Conservation (phyloP, 2,113 vertebrate genomes). For the Mola mola region DNA sequence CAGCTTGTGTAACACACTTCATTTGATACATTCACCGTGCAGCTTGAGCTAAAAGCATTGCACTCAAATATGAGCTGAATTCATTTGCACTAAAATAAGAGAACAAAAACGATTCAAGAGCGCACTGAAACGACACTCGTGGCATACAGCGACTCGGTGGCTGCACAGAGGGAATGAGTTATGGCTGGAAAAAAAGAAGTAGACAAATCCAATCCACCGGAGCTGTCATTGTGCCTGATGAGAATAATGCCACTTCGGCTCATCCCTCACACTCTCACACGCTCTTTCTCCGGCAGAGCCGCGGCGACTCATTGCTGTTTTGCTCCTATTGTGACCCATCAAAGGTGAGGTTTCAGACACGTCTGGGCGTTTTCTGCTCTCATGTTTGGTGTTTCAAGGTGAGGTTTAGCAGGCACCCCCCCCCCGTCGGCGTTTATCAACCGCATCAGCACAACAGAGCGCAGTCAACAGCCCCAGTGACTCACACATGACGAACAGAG, state of each 20-base stretch:
- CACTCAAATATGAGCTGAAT: slow-evolving; percentile 65
- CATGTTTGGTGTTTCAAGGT: slow-evolving; percentile 37
- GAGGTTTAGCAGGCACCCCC: slow-evolving; percentile 21
- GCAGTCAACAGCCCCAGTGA: slow-evolving; percentile 41
- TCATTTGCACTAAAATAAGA: slow-evolving; percentile 62
- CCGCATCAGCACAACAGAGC: slow-evolving; percentile 25
- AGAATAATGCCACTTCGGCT: slow-evolving; percentile 51
- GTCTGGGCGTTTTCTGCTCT: slow-evolving; percentile 34
- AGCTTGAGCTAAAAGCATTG: slow-evolving; percentile 63
- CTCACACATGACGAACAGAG: slow-evolving; percentile 71
- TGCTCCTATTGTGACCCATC: slow-evolving; percentile 57
- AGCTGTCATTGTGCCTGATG: slow-evolving; percentile 63
- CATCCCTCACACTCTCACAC: slow-evolving; percentile 60
- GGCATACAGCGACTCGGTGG: background rate
- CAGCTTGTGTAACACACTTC: slow-evolving; percentile 73
- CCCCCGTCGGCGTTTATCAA: slow-evolving; percentile 55
- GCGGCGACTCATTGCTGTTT: slow-evolving; percentile 35
- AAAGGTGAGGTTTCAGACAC: slow-evolving; percentile 58
- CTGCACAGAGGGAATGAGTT: slow-evolving; percentile 49
- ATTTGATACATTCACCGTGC: slow-evolving; percentile 68
- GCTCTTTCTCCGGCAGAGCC: slow-evolving; percentile 38
- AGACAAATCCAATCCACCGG: slow-evolving; percentile 65
- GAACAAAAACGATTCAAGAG: slow-evolving; percentile 66
- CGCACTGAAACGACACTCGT: slow-evolving; percentile 34
- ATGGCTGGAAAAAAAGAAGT: slow-evolving; percentile 27